phyloP scores from a whole-genome alignment of 2,888 invertebrate species.

The Linnaemya tessellans region DNA sequence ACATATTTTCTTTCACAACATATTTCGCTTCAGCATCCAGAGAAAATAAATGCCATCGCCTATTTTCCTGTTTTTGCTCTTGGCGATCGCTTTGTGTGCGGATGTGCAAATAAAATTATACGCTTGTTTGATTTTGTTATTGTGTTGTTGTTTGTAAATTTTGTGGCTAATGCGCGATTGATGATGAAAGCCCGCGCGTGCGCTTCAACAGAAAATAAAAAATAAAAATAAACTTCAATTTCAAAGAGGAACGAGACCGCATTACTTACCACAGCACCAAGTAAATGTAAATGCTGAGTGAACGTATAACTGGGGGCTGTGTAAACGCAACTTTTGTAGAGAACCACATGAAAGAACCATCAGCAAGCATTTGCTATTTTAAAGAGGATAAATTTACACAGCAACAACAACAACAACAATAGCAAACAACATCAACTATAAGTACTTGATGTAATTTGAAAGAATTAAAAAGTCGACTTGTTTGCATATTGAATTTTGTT shows the following conservation, averaged over 20 bases:
- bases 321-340: constrained; percentile 46
- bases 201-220: constrained; percentile 57
- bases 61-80: background rate
- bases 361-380: constrained; percentile 54
- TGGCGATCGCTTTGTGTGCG: constrained; percentile 70
- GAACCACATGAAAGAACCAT: constrained; percentile 59
- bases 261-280: constrained; percentile 48
- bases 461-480: constrained; percentile 60
- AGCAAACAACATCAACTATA: constrained; percentile 53
- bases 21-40: background rate
- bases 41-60: background rate
- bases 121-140: constrained; percentile 69
- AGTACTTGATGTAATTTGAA: constrained; percentile 48
- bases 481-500: constrained; percentile 65
- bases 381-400: constrained; percentile 56
- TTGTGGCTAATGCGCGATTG: constrained; percentile 74
- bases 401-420: constrained; percentile 33
- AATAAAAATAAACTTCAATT: background rate
- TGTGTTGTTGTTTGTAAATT: constrained; percentile 57
- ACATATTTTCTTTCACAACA: constrained; percentile 9
- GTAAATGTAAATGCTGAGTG: constrained; percentile 47
- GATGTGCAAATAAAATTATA: constrained; percentile 80
- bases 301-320: constrained; percentile 40
- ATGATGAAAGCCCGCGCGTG: constrained; percentile 74
- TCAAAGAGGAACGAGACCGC: constrained; percentile 48